Conservation (phyloP, 2,888 invertebrate species). For the Pyrochroa serraticornis region DNA sequence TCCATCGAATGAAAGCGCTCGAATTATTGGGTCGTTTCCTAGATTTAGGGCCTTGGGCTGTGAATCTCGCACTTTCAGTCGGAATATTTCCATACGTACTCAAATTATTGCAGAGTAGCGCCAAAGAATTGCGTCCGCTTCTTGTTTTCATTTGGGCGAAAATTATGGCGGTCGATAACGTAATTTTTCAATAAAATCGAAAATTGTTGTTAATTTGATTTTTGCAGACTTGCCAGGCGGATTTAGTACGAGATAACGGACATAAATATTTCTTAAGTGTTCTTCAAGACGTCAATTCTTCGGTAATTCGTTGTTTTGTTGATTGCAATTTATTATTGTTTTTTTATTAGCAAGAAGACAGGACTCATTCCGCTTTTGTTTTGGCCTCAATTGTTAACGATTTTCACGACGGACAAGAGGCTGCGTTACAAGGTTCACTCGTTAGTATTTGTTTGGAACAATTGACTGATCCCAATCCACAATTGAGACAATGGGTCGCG, state of each 20-base stretch:
- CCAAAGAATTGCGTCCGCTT: conserved; percentile 87
- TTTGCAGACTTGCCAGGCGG: conserved; percentile 88
- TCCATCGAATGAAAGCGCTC: conserved; percentile 92
- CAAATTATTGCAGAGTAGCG: conserved; percentile 93
- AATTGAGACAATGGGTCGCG: conserved; percentile 86
- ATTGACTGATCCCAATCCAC: conserved; percentile 71
- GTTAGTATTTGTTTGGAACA: conserved; percentile 93
- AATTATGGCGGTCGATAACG: conserved; percentile 94
- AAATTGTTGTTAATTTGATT: neutral
- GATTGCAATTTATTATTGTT: conserved; percentile 5
- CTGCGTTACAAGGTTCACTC: conserved; percentile 86
- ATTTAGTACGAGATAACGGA: conserved; percentile 90
- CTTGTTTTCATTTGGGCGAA: conserved; percentile 99
- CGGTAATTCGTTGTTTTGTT: conserved; percentile 64
- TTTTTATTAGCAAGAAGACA: conserved; percentile 74
- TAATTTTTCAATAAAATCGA: conserved; percentile 58
- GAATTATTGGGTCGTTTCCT: conserved; percentile 93
- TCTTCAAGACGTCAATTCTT: conserved; percentile 83
- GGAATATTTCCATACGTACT: conserved; percentile 99
- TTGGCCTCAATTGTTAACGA: conserved; percentile 91
- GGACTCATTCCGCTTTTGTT: conserved; percentile 94
- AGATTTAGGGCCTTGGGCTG: conserved; percentile 95
- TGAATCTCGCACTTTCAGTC: conserved; percentile 92
- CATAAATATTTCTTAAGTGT: conserved; percentile 95
- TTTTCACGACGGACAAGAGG: conserved; percentile 87